These are phyloP conservation scores for Platyura marginata DNA, from an alignment of 1,140 invertebrate genomes.

Conservation along the genomic window DNA sequence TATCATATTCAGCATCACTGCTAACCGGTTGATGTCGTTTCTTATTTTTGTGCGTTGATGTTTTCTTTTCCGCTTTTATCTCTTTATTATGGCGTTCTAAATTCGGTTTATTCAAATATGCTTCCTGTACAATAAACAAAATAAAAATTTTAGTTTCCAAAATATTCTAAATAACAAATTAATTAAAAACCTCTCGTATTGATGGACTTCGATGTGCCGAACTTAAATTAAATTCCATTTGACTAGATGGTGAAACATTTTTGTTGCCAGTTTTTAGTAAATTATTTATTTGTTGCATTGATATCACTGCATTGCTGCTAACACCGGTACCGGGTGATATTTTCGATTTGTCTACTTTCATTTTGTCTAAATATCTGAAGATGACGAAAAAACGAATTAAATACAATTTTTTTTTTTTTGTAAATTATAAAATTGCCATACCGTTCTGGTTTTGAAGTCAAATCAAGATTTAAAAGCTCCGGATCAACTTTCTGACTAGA, in stretches of 20 bases:
- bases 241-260: constrained; percentile 2
- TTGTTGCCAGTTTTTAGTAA: not conserved
- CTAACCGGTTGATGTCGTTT: constrained; percentile 8
- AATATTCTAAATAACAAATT: no score
- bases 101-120: constrained; percentile 29
- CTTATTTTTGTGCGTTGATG: constrained; percentile 5
- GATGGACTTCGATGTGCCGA: not conserved
- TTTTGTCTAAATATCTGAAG: constrained; percentile 1
- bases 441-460: constrained; percentile 1
- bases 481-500: constrained; percentile 3
- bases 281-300: constrained; percentile 4
- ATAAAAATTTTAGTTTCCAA: no score
- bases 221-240: not conserved
- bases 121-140: constrained; percentile 17
- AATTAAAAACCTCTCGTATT: not conserved
- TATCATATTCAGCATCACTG: constrained; percentile 30
- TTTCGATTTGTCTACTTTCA: constrained; percentile 1
- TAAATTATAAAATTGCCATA: no score
- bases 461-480: constrained; percentile 1
- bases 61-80: constrained; percentile 8
- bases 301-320: not conserved
- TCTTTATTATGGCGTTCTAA: constrained; percentile 30
- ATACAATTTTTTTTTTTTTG: no score
- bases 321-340: not conserved
- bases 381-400: no score